Evolutionary conservation across 1,140 invertebrate genomes (phyloP), one percentile per base, ranked within the genome.

Genomic region (Dysdera silvatica): DNA sequence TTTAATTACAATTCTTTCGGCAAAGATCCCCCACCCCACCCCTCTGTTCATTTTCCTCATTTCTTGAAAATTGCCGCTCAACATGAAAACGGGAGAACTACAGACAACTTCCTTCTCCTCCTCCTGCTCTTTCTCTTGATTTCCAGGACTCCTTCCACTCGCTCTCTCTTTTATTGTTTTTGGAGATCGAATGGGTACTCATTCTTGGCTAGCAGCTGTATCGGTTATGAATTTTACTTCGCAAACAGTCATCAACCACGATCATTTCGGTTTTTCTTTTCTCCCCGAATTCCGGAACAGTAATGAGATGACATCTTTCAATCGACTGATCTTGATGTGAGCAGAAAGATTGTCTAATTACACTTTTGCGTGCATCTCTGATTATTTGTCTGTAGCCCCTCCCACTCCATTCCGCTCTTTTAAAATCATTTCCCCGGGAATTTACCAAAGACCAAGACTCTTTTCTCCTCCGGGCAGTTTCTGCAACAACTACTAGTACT

Each of bases 261-360:
- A 61, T 61, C 55, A 54, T 48, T 29, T 40, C 45, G 33, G 41
- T 54, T 61, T 61, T 61, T 54, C 55, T 61, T 47, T 61, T 53
- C 47, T 29, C 56, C 37, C 57, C 51, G 18, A 54, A 52, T 55
- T 52, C n/a, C n/a, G n/a, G n/a, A n/a, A n/a, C n/a, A n/a, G n/a
- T n/a, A 52, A 61, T 43, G 60, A 61, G 51, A 49, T 49, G 60
- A 61, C 53, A 54, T 61, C 53, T 61, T 61, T 61, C 60, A 61
- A 61, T 61, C 60, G 60, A 61, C 60, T 52, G n/a, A n/a, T n/a
- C n/a, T n/a, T n/a, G n/a, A n/a, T n/a, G n/a, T n/a, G n/a, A n/a
- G n/a, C n/a, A n/a, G n/a, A n/a, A n/a, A n/a, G n/a, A 56, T 28
- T 55, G 55, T 63, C 61, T 63, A 63, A 63, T 63, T 63, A 63